phyloP scores from a whole-genome alignment of 2,113 vertebrate species.

The Equus przewalskii region DNA sequence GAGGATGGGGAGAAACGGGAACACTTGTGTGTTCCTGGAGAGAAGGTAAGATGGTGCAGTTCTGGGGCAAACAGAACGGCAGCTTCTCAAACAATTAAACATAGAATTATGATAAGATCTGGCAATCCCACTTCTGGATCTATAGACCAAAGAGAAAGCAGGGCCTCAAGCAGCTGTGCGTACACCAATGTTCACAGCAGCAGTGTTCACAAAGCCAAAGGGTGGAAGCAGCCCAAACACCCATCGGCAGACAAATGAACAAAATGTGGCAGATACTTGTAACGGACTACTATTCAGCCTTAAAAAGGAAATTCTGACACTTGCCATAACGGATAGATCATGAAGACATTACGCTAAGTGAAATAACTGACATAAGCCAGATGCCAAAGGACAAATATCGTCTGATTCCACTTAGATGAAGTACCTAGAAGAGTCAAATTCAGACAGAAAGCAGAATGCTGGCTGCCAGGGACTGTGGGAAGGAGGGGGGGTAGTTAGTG shows the following conservation, averaged over 20 bases:
- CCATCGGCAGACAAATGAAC: rapidly evolving
- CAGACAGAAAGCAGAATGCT: rapidly evolving
- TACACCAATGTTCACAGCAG: rapidly evolving
- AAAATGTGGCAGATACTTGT: rapidly evolving
- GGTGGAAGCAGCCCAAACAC: not conserved
- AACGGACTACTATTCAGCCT: rapidly evolving
- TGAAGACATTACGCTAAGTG: not conserved
- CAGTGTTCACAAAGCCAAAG: rapidly evolving
- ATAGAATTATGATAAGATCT: rapidly evolving
- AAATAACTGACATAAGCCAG: not conserved
- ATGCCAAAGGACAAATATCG: not conserved
- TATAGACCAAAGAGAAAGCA: rapidly evolving
- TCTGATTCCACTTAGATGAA: rapidly evolving
- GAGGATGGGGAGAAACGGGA: not conserved
- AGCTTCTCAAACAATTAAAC: not conserved
- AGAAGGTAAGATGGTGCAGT: rapidly evolving
- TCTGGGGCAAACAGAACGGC: rapidly evolving
- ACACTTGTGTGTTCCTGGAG: rapidly evolving
- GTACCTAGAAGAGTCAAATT: not conserved
- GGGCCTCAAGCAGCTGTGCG: rapidly evolving
- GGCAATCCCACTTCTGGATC: not conserved
- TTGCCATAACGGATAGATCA: rapidly evolving
- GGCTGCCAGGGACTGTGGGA: not conserved
- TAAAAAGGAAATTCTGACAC: not conserved
- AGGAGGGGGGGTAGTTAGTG: not conserved